Evolutionary conservation across 1,140 invertebrate genomes (phyloP).

Genomic region (Sycobia sp.): DNA sequence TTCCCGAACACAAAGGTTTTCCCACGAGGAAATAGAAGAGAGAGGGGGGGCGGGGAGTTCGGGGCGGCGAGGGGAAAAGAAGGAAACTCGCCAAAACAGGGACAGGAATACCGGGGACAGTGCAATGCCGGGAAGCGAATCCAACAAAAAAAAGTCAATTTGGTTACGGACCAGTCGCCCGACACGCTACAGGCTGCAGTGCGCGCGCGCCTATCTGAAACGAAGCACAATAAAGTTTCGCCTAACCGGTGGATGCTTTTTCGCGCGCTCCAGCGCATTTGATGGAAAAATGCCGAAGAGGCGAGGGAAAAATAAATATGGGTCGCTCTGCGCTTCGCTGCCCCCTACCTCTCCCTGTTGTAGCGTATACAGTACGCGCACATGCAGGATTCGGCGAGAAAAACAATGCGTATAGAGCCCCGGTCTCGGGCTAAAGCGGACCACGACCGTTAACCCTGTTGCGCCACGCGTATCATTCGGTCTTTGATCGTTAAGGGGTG

Average conservation of each 20-base stretch:
- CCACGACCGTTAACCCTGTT: too few species aligned
- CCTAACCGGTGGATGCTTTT: background rate
- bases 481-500: too few species aligned
- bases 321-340: too few species aligned
- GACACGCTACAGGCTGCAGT: too few species aligned
- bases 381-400: background rate
- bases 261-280: conserved; percentile 10
- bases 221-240: conserved; percentile 19
- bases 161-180: too few species aligned
- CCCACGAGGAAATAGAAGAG: too few species aligned
- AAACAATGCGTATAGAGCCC: background rate
- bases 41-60: too few species aligned
- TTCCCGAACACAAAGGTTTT: conserved; percentile 25
- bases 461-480: too few species aligned
- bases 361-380: background rate
- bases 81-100: background rate
- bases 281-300: background rate
- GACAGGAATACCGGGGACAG: too few species aligned
- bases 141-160: conserved; percentile 25
- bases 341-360: background rate
- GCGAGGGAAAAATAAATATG: background rate
- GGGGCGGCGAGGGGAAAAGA: background rate
- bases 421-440: too few species aligned
- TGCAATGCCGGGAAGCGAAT: conserved; percentile 2
- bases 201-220: background rate